These are phyloP conservation scores for Lutjanus erythropterus DNA, from an alignment of 2,113 vertebrate species.

Conservation along the genomic window DNA sequence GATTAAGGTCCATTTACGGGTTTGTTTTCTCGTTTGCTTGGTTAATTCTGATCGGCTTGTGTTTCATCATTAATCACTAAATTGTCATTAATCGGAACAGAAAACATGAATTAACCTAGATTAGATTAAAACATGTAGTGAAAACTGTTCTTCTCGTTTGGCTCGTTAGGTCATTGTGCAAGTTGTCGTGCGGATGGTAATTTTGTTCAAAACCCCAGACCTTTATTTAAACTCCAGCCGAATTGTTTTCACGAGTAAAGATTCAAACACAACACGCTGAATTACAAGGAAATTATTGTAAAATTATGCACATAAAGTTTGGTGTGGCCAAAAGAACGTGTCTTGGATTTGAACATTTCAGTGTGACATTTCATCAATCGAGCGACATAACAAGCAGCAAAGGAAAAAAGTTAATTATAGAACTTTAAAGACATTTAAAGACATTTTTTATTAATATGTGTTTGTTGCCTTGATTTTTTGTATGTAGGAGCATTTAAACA, in stretches of 20 bases:
- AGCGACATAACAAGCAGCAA: not conserved
- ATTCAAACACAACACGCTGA: not conserved
- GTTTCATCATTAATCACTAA: not conserved
- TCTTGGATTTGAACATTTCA: conserved; percentile 6
- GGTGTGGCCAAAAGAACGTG: not conserved
- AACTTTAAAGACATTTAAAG: not conserved
- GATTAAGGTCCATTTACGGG: rapidly evolving
- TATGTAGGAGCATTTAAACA: not conserved
- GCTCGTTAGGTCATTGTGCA: no score
- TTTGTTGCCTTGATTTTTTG: not conserved
- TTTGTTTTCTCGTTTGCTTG: not conserved
- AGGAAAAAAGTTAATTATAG: not conserved
- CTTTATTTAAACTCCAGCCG: not conserved
- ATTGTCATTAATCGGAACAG: not conserved
- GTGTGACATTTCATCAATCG: not conserved
- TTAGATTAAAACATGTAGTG: not conserved
- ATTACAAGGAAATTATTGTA: not conserved
- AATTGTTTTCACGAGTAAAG: not conserved
- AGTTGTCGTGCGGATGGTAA: rapidly evolving
- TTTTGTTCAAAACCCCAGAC: not conserved
- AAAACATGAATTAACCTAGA: conserved; percentile 18
- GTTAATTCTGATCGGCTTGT: not conserved
- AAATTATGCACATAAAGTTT: not conserved
- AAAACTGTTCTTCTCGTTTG: not conserved
- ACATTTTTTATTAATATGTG: not conserved